phyloP scores from a whole-genome alignment of 2,888 invertebrate genomes.

The Cartodere bifasciata region DNA sequence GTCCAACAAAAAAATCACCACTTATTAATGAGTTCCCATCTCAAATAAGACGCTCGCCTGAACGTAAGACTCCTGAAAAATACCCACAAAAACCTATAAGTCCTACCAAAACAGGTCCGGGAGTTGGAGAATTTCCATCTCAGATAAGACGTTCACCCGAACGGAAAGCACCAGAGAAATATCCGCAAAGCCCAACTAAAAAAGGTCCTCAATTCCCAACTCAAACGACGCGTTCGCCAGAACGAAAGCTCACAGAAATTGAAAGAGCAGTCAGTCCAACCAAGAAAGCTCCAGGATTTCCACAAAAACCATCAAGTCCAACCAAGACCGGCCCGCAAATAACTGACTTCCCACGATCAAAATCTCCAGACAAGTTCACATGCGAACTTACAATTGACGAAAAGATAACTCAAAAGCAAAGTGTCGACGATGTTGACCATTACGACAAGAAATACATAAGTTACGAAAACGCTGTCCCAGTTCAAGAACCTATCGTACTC shows the following conservation, averaged over 20 bases:
- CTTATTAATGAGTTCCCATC: conserved; percentile 10
- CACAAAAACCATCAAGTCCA: not conserved
- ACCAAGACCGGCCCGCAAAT: conserved; percentile 11
- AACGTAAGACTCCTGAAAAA: conserved; percentile 6
- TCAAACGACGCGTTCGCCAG: conserved; percentile 11
- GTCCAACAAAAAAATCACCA: conserved; percentile 11
- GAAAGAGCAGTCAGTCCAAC: conserved; percentile 7
- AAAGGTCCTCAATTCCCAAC: conserved; percentile 9
- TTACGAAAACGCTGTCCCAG: conserved; percentile 22
- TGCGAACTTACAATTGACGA: conserved; percentile 2
- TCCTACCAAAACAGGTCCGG: not conserved
- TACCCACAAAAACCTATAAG: not conserved
- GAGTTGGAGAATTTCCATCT: conserved; percentile 3
- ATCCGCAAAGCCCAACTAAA: conserved; percentile 9
- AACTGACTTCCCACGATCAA: conserved; percentile 11
- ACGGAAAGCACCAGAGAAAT: conserved; percentile 4
- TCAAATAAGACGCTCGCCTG: conserved; percentile 10
- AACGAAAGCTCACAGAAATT: conserved; percentile 9
- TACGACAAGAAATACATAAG: conserved; percentile 8
- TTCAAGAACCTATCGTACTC: conserved; percentile 26
- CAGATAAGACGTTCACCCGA: conserved; percentile 12
- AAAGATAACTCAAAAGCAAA: conserved; percentile 1
- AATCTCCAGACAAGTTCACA: no score
- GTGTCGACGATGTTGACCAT: conserved; percentile 3
- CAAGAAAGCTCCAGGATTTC: conserved; percentile 9